A percentile compares a stretch with the other conserved stretches of the same genome.
Evolutionary conservation across 2,888 invertebrate species (phyloP).

Genomic region (Teleogryllus oceanicus): DNA sequence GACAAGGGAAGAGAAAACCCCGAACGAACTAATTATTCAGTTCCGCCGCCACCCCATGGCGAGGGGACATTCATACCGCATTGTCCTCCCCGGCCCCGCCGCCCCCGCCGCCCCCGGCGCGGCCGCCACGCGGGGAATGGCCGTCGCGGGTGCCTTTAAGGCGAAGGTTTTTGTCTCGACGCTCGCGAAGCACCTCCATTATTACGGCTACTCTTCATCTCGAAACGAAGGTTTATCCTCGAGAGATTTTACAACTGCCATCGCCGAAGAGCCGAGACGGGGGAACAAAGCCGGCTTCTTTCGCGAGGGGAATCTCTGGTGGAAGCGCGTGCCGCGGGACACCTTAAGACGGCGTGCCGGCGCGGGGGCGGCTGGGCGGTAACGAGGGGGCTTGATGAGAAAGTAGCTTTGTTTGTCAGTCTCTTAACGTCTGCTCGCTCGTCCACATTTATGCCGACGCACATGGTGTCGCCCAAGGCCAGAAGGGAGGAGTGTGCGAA

Average conservation of each 20-base stretch:
- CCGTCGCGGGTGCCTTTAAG: conserved; percentile 5
- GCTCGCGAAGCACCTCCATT: not conserved
- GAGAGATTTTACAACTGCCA: not conserved
- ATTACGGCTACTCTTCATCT: not conserved
- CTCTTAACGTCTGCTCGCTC: too few species aligned
- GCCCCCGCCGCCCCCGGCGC: not conserved
- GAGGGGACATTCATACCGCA: conserved; percentile 4
- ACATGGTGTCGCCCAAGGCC: too few species aligned
- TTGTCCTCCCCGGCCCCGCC: not conserved
- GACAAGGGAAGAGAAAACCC: not conserved
- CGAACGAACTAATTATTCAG: not conserved
- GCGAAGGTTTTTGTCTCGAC: not conserved
- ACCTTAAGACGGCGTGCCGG: too few species aligned
- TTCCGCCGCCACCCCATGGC: not conserved
- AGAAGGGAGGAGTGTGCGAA: too few species aligned
- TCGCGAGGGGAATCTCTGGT: too few species aligned
- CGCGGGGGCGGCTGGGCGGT: too few species aligned
- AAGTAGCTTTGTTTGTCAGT: too few species aligned
- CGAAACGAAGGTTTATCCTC: not conserved
- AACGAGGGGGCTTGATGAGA: too few species aligned
- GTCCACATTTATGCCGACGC: too few species aligned
- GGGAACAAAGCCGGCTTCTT: too few species aligned
- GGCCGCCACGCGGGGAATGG: not conserved
- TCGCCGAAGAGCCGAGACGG: not conserved
- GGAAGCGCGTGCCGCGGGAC: too few species aligned